Evolutionary conservation across 2,888 invertebrate species (phyloP).

Genomic region (Eulithis testata): DNA sequence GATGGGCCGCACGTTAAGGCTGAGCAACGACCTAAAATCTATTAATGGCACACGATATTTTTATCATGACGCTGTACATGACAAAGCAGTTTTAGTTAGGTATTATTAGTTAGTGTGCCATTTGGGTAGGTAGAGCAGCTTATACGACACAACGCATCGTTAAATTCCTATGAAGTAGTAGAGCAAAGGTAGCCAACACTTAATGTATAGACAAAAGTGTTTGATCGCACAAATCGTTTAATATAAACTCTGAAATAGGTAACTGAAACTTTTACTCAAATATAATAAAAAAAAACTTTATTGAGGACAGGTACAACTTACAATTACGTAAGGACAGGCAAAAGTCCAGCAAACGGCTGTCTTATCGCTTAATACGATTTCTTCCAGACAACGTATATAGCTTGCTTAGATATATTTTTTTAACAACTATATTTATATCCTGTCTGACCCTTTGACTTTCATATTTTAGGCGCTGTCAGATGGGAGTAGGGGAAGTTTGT

Average conservation of each 20-base stretch:
- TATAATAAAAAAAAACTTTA: too few species aligned
- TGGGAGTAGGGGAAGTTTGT: constrained; percentile 60
- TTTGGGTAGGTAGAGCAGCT: not conserved
- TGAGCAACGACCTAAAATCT: constrained; percentile 68
- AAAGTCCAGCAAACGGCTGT: too few species aligned
- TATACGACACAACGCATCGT: too few species aligned
- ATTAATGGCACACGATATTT: constrained; percentile 58
- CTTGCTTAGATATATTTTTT: constrained; percentile 34
- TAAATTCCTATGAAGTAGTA: too few species aligned
- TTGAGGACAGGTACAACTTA: too few species aligned
- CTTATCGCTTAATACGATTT: too few species aligned
- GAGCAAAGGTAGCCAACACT: too few species aligned
- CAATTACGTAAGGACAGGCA: too few species aligned
- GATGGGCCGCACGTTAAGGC: constrained; percentile 65
- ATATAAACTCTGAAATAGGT: constrained; percentile 2
- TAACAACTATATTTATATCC: constrained; percentile 43
- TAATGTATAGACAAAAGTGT: not conserved
- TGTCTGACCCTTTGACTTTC: constrained; percentile 47
- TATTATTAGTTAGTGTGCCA: not conserved
- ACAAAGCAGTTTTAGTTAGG: constrained; percentile 1
- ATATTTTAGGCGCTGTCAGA: constrained; percentile 50
- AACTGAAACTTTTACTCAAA: constrained; percentile 29
- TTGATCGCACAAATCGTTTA: too few species aligned
- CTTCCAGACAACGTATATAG: too few species aligned
- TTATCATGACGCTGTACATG: constrained; percentile 23